Evolutionary conservation across 30 jellyfish, hydroid and myxozoan genomes (phyloP).

Genomic region (Aurelia coerulea): DNA sequence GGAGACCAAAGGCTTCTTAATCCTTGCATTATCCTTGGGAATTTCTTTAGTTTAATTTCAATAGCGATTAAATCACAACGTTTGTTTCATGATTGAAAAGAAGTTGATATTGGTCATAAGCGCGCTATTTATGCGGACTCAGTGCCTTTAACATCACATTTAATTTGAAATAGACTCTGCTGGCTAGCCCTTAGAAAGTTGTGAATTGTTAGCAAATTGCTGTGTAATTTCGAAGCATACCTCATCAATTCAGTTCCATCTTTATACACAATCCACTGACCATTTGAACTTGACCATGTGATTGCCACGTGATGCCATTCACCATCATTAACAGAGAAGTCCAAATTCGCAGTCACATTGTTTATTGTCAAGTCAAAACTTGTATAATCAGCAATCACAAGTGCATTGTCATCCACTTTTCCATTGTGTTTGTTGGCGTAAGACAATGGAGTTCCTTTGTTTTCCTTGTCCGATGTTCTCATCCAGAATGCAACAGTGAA

Average conservation of each 20-base stretch:
- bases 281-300: conserved; percentile 82
- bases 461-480: conserved; percentile 85
- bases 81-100: no score
- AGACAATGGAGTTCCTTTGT: conserved; percentile 94
- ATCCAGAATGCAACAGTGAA: conserved; percentile 95
- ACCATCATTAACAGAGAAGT: conserved; percentile 88
- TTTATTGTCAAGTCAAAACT: conserved; percentile 78
- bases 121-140: no score
- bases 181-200: no score
- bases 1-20: no score
- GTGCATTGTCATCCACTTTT: conserved; percentile 89
- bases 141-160: no score
- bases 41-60: no score
- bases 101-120: no score
- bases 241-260: conserved; percentile 72
- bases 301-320: conserved; percentile 98
- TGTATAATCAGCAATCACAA: conserved; percentile 83
- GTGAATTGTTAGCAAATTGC: no score
- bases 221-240: not conserved
- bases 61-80: no score
- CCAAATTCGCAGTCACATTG: conserved; percentile 74
- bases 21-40: no score
- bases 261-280: conserved; percentile 76
- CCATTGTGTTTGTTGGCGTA: conserved; percentile 85
- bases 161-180: no score